These are phyloP conservation scores for Nyctereutes procyonoides DNA, from an alignment of 2,113 vertebrate species.

Conservation along the genomic window DNA sequence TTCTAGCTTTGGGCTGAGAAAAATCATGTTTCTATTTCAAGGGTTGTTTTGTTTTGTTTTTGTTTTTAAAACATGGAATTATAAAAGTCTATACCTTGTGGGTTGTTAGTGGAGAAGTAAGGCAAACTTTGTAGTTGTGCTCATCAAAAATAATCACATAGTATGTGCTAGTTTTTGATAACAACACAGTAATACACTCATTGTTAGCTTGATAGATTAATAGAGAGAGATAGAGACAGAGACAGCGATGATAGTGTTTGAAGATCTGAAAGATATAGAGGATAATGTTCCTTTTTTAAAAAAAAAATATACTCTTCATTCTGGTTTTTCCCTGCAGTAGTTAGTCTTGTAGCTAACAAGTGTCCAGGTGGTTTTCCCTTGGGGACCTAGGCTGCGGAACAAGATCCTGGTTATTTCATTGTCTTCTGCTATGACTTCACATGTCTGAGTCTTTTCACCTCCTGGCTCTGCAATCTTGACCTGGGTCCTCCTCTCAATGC, in stretches of 20 bases:
- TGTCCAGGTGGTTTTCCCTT: not conserved
- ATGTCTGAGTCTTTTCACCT: not conserved
- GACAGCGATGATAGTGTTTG: not conserved
- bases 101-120: not conserved
- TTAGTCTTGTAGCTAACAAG: accelerated
- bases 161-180: not conserved
- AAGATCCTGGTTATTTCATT: not conserved
- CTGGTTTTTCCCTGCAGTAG: not conserved
- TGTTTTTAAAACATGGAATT: not conserved
- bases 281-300: not conserved
- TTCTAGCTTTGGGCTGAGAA: not conserved
- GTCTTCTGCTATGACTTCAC: not conserved
- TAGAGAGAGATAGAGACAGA: not conserved
- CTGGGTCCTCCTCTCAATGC: not conserved
- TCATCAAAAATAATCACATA: not conserved
- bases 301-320: not conserved
- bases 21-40: not conserved
- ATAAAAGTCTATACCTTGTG: not conserved
- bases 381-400: not conserved
- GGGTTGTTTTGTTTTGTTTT: not conserved
- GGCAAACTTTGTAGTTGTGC: not conserved
- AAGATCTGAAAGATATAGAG: not conserved
- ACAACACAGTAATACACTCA: too few relatives aligned
- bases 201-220: not conserved
- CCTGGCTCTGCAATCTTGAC: not conserved